phyloP scores from a whole-genome alignment of 2,113 vertebrate species.

The Proterorhinus semilunaris region DNA sequence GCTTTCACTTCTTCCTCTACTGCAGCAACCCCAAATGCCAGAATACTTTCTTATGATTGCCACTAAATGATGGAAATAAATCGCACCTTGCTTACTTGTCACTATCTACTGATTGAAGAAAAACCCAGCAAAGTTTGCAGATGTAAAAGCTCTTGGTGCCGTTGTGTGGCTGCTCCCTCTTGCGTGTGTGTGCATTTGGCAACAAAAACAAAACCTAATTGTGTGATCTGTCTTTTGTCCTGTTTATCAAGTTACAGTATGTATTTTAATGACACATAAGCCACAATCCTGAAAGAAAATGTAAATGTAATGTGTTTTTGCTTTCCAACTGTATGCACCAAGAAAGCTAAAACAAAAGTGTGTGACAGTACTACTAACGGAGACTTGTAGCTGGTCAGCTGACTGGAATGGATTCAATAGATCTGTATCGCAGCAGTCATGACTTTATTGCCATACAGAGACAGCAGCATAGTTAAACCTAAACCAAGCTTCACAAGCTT shows the following conservation, averaged over 20 bases:
- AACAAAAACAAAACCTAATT: conserved; percentile 13
- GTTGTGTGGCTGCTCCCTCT: conserved; percentile 23
- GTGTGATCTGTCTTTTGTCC: conserved; percentile 11
- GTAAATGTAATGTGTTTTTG: neutral
- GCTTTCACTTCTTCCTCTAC: conserved; percentile 27
- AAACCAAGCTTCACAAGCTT: conserved; percentile 26
- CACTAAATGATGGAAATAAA: conserved; percentile 58
- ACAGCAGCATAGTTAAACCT: conserved; percentile 13
- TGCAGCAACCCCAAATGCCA: conserved; percentile 43
- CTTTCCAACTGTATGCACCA: neutral
- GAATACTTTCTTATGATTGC: conserved; percentile 48
- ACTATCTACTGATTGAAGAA: conserved; percentile 18
- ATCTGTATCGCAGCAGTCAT: neutral
- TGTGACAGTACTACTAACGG: neutral
- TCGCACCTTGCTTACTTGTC: conserved; percentile 51
- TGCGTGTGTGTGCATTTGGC: conserved; percentile 9
- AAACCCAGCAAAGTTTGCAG: too few relatives aligned
- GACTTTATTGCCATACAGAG: conserved; percentile 5
- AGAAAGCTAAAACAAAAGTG: neutral
- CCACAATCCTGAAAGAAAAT: conserved; percentile 9
- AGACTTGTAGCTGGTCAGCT: neutral
- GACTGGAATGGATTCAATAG: neutral
- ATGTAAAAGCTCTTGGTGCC: conserved; percentile 46
- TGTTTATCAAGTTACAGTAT: conserved; percentile 20
- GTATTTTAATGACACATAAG: conserved; percentile 24